A percentile compares a stretch with the other conserved stretches of the same genome.
Conservation (phyloP, 1,140 invertebrate genomes). For the Daktulosphaira vitifoliae region DNA sequence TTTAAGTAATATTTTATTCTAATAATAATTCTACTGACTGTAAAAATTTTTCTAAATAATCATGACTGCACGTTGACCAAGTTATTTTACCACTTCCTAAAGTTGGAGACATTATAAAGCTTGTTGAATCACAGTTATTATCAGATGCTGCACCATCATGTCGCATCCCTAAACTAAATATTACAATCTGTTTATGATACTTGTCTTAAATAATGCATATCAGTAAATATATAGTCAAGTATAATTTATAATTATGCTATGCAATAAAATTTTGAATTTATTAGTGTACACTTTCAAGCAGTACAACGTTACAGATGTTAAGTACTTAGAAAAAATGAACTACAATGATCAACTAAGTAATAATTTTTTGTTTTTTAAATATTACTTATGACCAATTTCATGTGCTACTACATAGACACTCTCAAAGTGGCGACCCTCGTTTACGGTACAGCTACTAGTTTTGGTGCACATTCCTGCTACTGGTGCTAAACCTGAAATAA, state of each 20-base stretch:
- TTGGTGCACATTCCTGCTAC: conserved; percentile 56
- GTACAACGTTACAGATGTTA: too few relatives aligned
- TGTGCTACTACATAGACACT: conserved; percentile 56
- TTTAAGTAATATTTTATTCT: too few relatives aligned
- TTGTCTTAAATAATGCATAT: too few relatives aligned
- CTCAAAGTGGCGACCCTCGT: conserved; percentile 57
- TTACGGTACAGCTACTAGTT: conserved; percentile 55
- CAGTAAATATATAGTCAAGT: too few relatives aligned
- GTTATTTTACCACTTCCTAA: conserved; percentile 58
- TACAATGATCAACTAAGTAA: too few relatives aligned
- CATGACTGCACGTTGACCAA: conserved; percentile 55
- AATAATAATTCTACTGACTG: conserved; percentile 47
- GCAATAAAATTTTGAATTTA: too few relatives aligned
- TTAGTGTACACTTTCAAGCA: too few relatives aligned
- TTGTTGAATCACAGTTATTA: conserved; percentile 54
- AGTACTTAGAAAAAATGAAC: too few relatives aligned
- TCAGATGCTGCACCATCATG: conserved; percentile 55
- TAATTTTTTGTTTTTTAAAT: too few relatives aligned
- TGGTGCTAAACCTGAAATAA: conserved; percentile 48
- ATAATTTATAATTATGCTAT: too few relatives aligned
- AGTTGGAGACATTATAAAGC: conserved; percentile 59
- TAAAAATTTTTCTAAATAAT: conserved; percentile 53
- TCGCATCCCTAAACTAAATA: conserved; percentile 54
- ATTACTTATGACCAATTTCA: conserved; percentile 57
- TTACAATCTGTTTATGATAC: too few relatives aligned